Evolutionary conservation across 2,888 invertebrate genomes (phyloP).

Genomic region (Campaea margaritaria): DNA sequence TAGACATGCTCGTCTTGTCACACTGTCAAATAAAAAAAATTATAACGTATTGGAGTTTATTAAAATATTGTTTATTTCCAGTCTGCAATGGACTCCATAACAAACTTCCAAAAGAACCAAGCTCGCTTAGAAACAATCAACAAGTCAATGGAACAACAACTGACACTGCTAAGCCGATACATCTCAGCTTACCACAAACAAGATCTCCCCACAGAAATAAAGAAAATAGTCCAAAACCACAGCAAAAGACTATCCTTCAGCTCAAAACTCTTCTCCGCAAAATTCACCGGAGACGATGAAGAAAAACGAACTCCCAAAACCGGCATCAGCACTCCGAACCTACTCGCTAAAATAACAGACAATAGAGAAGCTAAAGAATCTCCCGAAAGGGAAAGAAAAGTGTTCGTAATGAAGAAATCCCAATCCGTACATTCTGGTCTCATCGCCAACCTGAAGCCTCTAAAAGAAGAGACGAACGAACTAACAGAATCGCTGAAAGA

Average conservation of each 20-base stretch:
- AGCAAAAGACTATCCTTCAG: constrained; percentile 69
- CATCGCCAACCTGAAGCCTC: constrained; percentile 70
- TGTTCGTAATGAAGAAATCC: constrained; percentile 76
- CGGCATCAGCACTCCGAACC: constrained; percentile 73
- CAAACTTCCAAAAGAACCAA: constrained; percentile 87
- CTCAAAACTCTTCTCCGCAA: constrained; percentile 77
- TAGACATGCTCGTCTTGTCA: too few relatives aligned
- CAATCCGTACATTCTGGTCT: constrained; percentile 78
- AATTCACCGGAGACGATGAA: constrained; percentile 71
- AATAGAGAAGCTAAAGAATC: constrained; percentile 54
- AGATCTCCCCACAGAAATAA: constrained; percentile 90
- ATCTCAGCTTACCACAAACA: constrained; percentile 88
- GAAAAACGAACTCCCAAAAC: constrained; percentile 68
- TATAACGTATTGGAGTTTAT: too few relatives aligned
- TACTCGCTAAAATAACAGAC: constrained; percentile 68
- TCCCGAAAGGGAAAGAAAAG: constrained; percentile 61
- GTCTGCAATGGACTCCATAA: constrained; percentile 88
- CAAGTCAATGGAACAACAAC: constrained; percentile 90
- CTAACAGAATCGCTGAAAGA: constrained; percentile 29
- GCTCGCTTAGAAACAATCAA: constrained; percentile 89
- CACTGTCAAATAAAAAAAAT: too few relatives aligned
- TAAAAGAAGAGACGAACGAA: constrained; percentile 43
- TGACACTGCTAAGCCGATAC: constrained; percentile 89
- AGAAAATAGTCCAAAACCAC: constrained; percentile 89
- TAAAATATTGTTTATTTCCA: constrained; percentile 57